Conservation (phyloP, 2,797 vertebrate genomes). For the Falco naumanni region DNA sequence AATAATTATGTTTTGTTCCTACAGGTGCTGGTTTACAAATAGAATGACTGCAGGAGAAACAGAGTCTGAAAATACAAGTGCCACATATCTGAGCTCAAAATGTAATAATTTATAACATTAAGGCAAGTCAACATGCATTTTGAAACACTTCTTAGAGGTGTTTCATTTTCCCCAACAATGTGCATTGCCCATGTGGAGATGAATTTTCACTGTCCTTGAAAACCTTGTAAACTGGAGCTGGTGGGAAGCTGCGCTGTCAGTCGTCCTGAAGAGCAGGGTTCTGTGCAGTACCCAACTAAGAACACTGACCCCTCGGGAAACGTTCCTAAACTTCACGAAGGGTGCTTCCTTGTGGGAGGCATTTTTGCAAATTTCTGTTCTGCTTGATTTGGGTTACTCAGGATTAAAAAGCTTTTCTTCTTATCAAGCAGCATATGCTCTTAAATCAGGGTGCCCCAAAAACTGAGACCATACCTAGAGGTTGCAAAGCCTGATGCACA, state of each 20-base stretch:
- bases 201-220: background rate
- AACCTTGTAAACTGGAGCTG: background rate
- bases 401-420: background rate
- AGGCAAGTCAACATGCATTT: background rate
- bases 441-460: background rate
- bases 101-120: background rate
- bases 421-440: background rate
- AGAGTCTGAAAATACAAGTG: background rate
- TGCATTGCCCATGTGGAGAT: background rate
- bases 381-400: background rate
- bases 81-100: background rate
- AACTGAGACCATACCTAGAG: background rate
- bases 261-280: accelerated
- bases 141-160: background rate
- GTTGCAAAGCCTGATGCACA: background rate
- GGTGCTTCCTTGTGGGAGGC: background rate
- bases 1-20: conserved; percentile 37
- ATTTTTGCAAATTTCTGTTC: background rate
- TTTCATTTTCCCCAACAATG: background rate
- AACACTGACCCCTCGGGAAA: background rate
- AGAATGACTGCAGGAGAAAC: conserved; percentile 12
- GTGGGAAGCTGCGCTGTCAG: background rate
- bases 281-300: background rate
- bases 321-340: background rate
- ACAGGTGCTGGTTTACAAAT: conserved; percentile 14